Percentiles rank a stretch among this genome's conserved stretches.
Conservation (phyloP, 2,888 invertebrate genomes). For the Noctua pronuba region DNA sequence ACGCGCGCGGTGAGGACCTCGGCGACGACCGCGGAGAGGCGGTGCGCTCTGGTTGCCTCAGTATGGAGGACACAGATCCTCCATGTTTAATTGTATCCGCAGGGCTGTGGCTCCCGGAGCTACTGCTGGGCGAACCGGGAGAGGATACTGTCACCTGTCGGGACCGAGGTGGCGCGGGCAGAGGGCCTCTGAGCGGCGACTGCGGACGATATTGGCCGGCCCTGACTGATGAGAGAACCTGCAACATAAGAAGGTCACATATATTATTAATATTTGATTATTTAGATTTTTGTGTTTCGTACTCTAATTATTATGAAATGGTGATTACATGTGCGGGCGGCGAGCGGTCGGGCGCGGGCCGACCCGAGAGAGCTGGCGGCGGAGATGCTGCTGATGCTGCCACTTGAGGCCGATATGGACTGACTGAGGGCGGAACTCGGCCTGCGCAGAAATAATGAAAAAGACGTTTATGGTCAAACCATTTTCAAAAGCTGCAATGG, state of each 20-base stretch:
- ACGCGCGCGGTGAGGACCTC: conserved; percentile 82
- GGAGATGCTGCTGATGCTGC: conserved; percentile 91
- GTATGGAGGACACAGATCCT: conserved; percentile 87
- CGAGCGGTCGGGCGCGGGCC: conserved; percentile 91
- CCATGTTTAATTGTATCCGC: conserved; percentile 94
- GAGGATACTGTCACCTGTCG: conserved; percentile 90
- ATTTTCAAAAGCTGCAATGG: not conserved
- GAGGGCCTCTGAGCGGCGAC: conserved; percentile 92
- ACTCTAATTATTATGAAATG: conserved; percentile 2
- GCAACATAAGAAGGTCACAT: conserved; percentile 41
- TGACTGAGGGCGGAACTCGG: conserved; percentile 95
- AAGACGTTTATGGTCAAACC: not conserved
- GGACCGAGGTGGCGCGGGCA: conserved; percentile 89
- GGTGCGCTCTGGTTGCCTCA: conserved; percentile 85
- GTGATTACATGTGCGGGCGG: conserved; percentile 92
- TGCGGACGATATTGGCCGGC: conserved; percentile 93
- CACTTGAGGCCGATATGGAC: conserved; percentile 92
- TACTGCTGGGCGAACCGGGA: conserved; percentile 96
- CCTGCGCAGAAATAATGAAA: conserved; percentile 74
- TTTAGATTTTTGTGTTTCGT: not conserved
- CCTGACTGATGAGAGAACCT: conserved; percentile 94
- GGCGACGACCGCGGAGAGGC: conserved; percentile 84
- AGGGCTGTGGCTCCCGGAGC: conserved; percentile 95
- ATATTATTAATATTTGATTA: not conserved
- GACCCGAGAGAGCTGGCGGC: conserved; percentile 90